Percentiles rank a stretch among this genome's conserved stretches.
Evolutionary conservation across 2,797 vertebrate genomes (phyloP).

Genomic region (Sternotherus odoratus): DNA sequence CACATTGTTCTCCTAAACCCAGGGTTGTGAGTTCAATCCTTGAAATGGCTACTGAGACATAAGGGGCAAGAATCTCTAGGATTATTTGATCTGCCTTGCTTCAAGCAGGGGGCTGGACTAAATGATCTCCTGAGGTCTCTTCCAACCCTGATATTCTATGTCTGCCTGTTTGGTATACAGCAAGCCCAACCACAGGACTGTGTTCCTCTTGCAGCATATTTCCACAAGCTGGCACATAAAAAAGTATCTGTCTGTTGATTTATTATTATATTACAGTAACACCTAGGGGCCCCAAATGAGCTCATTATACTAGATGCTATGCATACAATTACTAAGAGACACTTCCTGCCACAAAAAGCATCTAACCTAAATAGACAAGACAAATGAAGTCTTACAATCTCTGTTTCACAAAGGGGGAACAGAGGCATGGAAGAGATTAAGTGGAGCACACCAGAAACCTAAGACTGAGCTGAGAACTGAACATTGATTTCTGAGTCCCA

Average conservation of each 20-base stretch:
- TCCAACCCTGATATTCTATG: no score
- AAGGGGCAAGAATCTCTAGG: no score
- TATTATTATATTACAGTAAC: conserved; percentile 66
- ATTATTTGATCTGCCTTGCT: no score
- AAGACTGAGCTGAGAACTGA: conserved; percentile 8
- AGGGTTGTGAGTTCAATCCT: no score
- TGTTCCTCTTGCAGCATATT: background rate
- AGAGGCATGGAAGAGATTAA: background rate
- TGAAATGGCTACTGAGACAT: no score
- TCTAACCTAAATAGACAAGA: background rate
- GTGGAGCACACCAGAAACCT: conserved; percentile 6
- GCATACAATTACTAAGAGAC: background rate
- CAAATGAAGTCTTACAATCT: background rate
- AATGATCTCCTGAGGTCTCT: no score
- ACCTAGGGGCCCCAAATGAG: conserved; percentile 69
- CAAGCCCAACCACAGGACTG: background rate
- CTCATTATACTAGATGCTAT: background rate
- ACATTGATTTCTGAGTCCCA: background rate
- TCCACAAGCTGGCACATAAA: background rate
- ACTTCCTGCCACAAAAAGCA: background rate
- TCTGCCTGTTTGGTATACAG: background rate
- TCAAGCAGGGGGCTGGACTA: no score
- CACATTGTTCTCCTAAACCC: no score
- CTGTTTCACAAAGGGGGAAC: background rate
- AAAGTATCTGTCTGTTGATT: conserved; percentile 20